Evolutionary conservation across 2,888 invertebrate species (phyloP).

Genomic region (Cremastinae sp.): DNA sequence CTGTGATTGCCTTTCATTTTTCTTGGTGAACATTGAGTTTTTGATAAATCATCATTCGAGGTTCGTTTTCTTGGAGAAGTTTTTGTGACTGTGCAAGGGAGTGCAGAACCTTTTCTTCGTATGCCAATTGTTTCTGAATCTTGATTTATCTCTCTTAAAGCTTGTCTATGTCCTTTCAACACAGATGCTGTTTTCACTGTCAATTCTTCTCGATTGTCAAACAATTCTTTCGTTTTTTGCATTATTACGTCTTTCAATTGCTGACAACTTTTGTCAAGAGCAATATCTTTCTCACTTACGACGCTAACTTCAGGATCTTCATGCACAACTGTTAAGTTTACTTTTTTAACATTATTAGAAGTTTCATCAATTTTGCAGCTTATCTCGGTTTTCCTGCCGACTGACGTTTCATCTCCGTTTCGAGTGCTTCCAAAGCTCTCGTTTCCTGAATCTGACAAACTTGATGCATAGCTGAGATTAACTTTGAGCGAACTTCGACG

Average conservation of each 20-base stretch:
- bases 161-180: constrained; percentile 46
- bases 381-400: constrained; percentile 25
- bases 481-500: constrained; percentile 72
- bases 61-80: not conserved
- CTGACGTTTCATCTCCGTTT: constrained; percentile 13
- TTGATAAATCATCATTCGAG: not conserved
- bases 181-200: constrained; percentile 64
- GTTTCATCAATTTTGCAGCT: constrained; percentile 18
- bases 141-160: constrained; percentile 22
- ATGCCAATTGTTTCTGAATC: not conserved
- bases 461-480: constrained; percentile 71
- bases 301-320: constrained; percentile 30
- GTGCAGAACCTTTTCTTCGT: not conserved
- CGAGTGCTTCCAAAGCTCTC: constrained; percentile 56
- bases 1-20: constrained; percentile 19
- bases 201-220: constrained; percentile 66
- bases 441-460: constrained; percentile 67
- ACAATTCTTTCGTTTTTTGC: constrained; percentile 70
- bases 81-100: not conserved
- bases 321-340: not conserved
- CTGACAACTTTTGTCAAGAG: constrained; percentile 64
- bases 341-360: not conserved
- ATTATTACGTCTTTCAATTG: constrained; percentile 70
- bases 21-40: not conserved
- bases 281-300: constrained; percentile 62